Evolutionary conservation across 2,888 invertebrate species (phyloP), one percentile per base, ranked within the genome.

Genomic region (Clostera curtula): DNA sequence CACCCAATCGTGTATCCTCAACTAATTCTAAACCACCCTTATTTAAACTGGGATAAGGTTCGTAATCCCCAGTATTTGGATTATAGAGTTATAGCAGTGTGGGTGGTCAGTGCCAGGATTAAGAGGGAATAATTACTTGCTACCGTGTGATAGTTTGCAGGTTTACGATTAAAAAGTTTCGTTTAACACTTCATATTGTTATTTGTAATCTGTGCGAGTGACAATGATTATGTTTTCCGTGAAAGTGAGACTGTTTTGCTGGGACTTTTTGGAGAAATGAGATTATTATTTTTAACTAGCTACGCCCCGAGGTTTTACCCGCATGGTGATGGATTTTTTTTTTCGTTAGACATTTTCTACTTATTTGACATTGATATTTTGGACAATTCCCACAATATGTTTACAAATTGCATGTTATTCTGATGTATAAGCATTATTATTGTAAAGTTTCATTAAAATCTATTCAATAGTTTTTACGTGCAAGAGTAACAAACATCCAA

Each of bases 51-150:
- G 0, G 3, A 24, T 42, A 42, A 25, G 19, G 33, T 25, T 24
- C 7, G 35, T 17, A 29, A 22, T 42, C 16, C 8, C 18, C 12
- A 37, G 24, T 14, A 20, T n/a, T n/a, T 10, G 24, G 38, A 42
- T 38, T 33, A 36, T 15, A 20, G 4, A 14, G 6, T 14, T 5
- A n/a, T 5, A 27, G 19, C 29, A 12, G 19, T 21, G 23, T 41
- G 48, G 51, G 52, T 50, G 49, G 54, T 19, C 43, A 27, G 12
- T 25, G 19, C 29, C 32, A 36, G 47, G 43, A 51, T 54, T 49
- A 40, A 19, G 4, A 18, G 7, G 18, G 31, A 35, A 29, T 47
- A 38, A 52, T 50, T 42, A 37, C 31, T 36, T 10, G 42, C 51
- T 41, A 47, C 47, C 33, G 47, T 40, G 27, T 15, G 35, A 42